Evolutionary conservation across 2,113 vertebrate species (phyloP).

Genomic region (Stegostoma tigrinum): DNA sequence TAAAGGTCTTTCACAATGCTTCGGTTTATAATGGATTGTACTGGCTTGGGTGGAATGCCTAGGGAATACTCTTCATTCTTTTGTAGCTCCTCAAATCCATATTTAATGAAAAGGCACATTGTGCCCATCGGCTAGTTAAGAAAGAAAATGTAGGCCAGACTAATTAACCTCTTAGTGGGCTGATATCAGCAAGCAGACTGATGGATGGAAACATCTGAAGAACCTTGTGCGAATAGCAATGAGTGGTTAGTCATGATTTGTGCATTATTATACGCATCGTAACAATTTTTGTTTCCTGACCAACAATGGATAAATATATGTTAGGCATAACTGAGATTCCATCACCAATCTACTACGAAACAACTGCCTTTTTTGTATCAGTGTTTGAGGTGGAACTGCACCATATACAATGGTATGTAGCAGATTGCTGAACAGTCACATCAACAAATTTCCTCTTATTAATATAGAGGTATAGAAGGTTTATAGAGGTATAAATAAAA

Average conservation of each 20-base stretch:
- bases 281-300: not conserved
- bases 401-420: not conserved
- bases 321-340: not conserved
- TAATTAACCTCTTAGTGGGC: not conserved
- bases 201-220: conserved; percentile 4
- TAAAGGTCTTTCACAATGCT: not conserved
- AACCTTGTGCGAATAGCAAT: not conserved
- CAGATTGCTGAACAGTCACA: not conserved
- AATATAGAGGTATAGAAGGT: not conserved
- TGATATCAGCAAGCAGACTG: not conserved
- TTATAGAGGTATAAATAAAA: too few relatives aligned
- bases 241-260: not conserved
- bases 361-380: not conserved
- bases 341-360: too few relatives aligned
- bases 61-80: not conserved
- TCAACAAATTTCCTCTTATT: not conserved
- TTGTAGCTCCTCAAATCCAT: not conserved
- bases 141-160: not conserved
- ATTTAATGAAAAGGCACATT: too few relatives aligned
- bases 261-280: not conserved
- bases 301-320: not conserved
- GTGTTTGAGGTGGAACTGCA: not conserved
- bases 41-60: not conserved
- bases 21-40: not conserved
- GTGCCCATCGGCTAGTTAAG: not conserved